A percentile compares a stretch with the other conserved stretches of the same genome.
Conservation (phyloP, 2,888 invertebrate species). For the Megastigmus dorsalis region DNA sequence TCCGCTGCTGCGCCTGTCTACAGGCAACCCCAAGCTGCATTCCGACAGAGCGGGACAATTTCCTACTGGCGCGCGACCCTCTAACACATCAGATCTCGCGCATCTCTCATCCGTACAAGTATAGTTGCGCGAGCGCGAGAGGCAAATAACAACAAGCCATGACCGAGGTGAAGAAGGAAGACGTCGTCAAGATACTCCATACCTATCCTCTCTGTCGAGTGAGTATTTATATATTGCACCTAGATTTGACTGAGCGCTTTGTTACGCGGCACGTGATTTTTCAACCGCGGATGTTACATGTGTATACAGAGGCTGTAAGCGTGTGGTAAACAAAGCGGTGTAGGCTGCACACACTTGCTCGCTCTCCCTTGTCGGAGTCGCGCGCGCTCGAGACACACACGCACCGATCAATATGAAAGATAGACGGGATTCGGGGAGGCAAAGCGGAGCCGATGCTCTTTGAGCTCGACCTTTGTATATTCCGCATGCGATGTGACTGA, state of each 20-base stretch:
- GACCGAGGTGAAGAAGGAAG: constrained; percentile 74
- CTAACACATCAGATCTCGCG: background rate
- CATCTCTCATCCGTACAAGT: background rate
- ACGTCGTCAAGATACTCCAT: constrained; percentile 75
- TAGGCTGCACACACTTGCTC: no score
- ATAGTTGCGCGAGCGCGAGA: no score
- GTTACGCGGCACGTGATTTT: background rate
- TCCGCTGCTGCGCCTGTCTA: background rate
- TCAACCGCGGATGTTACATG: background rate
- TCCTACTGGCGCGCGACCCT: background rate
- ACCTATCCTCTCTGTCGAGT: constrained; percentile 79
- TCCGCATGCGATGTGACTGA: no score
- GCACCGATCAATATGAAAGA: constrained; percentile 30
- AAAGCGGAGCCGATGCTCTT: background rate
- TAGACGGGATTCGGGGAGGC: no score
- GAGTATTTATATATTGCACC: constrained; percentile 61
- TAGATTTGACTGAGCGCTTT: background rate
- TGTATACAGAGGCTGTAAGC: background rate
- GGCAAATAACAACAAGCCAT: no score
- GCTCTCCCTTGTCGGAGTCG: no score
- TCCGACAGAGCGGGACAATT: constrained; percentile 13
- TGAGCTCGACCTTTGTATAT: no score
- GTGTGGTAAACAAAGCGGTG: constrained; percentile 4
- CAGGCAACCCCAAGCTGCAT: constrained; percentile 11
- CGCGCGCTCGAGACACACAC: no score